A percentile compares a stretch with the other conserved stretches of the same genome.
Conservation (phyloP, 2,797 vertebrate species). For the Trachurus trachurus region DNA sequence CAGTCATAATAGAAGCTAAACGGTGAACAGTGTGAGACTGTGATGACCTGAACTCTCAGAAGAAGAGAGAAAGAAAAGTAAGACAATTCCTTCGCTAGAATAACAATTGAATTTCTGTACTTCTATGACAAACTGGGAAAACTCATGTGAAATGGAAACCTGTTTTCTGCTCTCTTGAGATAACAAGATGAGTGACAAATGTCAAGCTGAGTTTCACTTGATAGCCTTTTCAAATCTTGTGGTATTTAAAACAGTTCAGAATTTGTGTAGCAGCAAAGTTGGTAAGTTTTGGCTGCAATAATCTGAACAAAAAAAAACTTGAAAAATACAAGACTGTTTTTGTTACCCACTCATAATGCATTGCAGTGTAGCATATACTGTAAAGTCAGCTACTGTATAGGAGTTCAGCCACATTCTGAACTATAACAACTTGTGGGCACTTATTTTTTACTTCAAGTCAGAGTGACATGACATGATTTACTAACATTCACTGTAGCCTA, state of each 20-base stretch:
- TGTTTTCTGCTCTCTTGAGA: not conserved
- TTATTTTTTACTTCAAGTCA: slow-evolving; percentile 19
- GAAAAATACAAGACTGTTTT: not conserved
- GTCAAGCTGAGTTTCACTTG: too few relatives aligned
- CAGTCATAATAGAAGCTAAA: too few relatives aligned
- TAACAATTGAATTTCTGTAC: not conserved
- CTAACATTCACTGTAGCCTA: not conserved
- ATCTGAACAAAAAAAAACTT: not conserved
- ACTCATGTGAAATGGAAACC: not conserved
- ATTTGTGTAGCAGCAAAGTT: not conserved
- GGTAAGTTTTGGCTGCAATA: not conserved
- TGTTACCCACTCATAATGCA: too few relatives aligned
- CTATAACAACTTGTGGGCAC: not conserved
- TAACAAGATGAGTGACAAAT: not conserved
- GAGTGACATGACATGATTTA: slow-evolving; percentile 19
- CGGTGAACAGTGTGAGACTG: too few relatives aligned
- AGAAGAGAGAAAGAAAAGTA: too few relatives aligned
- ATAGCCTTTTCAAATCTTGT: not conserved
- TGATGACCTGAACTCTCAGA: too few relatives aligned
- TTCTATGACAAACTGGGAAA: not conserved
- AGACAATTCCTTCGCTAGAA: too few relatives aligned
- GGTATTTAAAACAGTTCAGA: not conserved
- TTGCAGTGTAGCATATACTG: too few relatives aligned
- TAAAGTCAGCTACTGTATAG: too few relatives aligned
- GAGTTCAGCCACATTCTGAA: too few relatives aligned